Evolutionary conservation across 2,797 vertebrate genomes (phyloP).

Genomic region (Characodon lateralis): DNA sequence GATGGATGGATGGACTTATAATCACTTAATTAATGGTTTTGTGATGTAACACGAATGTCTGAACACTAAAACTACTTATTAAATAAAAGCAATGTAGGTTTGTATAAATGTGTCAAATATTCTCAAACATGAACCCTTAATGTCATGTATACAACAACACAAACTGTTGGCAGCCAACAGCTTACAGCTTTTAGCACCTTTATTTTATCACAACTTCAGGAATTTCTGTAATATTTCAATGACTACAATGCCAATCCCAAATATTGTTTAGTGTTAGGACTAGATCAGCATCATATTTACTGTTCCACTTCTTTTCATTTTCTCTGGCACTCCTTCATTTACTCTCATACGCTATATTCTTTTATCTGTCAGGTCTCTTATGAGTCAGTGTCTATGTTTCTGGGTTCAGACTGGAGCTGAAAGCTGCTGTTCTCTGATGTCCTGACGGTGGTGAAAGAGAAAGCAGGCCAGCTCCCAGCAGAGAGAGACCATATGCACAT

Average conservation of each 20-base stretch:
- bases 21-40: neutral
- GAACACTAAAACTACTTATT: neutral
- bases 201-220: neutral
- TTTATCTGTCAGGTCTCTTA: conserved; percentile 17
- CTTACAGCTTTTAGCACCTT: neutral
- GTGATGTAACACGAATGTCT: neutral
- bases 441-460: conserved; percentile 39
- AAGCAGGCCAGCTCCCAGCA: conserved; percentile 74
- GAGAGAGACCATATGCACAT: conserved; percentile 37
- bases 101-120: neutral
- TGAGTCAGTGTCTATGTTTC: conserved; percentile 14
- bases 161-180: neutral
- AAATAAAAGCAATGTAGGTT: neutral
- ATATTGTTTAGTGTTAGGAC: neutral
- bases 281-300: neutral
- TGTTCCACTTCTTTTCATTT: neutral
- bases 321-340: conserved; percentile 7
- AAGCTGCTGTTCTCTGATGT: conserved; percentile 37
- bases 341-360: conserved; percentile 1
- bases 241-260: neutral
- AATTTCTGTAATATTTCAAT: neutral
- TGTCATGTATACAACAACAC: neutral
- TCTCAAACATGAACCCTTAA: neutral
- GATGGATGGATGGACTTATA: neutral
- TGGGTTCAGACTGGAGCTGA: conserved; percentile 23